Conservation (phyloP, 2,888 invertebrate genomes). For the Chrysopilus asiliformis region DNA sequence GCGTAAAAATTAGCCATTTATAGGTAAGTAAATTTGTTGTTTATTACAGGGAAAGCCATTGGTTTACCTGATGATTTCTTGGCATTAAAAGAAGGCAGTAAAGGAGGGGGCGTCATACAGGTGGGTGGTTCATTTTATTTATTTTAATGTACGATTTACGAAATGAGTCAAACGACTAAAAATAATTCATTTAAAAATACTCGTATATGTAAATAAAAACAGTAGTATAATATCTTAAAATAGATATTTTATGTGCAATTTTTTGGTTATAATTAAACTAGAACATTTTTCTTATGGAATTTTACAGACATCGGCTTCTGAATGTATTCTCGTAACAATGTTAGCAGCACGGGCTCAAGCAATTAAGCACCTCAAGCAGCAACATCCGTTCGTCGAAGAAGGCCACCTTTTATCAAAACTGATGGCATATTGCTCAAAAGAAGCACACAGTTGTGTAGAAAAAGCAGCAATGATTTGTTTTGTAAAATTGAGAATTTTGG, state of each 20-base stretch:
- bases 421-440: conserved; percentile 84
- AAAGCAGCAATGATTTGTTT: conserved; percentile 91
- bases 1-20: too few species aligned
- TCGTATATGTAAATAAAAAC: too few species aligned
- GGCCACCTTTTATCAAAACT: conserved; percentile 79
- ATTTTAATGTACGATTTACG: too few species aligned
- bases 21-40: too few species aligned
- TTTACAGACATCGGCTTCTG: conserved; percentile 82
- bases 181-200: too few species aligned
- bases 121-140: background rate
- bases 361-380: conserved; percentile 69
- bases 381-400: conserved; percentile 78
- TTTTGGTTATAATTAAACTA: too few species aligned
- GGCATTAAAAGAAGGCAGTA: conserved; percentile 68
- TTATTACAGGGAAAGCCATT: conserved; percentile 63
- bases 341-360: conserved; percentile 84
- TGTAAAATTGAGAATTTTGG: conserved; percentile 76
- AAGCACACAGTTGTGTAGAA: conserved; percentile 85
- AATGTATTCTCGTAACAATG: conserved; percentile 85
- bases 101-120: conserved; percentile 90
- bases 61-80: conserved; percentile 81
- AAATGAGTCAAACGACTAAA: too few species aligned
- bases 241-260: too few species aligned
- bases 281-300: too few species aligned
- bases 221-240: too few species aligned